These are phyloP conservation scores for Cataglyphis cursor DNA, from an alignment of 2,888 invertebrate genomes.

Conservation along the genomic window DNA sequence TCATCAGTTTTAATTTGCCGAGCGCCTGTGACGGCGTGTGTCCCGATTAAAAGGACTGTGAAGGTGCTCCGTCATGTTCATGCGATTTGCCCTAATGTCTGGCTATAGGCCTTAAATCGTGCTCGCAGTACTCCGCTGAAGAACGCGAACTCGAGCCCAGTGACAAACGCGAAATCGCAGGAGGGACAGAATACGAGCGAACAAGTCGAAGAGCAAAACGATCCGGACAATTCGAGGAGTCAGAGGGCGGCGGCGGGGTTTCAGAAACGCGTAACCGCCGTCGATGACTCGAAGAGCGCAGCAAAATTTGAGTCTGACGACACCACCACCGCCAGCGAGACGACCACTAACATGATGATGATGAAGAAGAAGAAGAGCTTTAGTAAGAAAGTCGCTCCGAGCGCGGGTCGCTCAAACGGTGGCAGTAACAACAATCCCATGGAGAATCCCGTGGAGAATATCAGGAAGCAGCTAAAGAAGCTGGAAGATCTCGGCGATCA, in stretches of 20 bases:
- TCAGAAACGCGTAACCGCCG: conserved; percentile 61
- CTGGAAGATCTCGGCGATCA: conserved; percentile 94
- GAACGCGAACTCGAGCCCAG: conserved; percentile 83
- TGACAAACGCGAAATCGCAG: conserved; percentile 79
- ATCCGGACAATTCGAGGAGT: conserved; percentile 60
- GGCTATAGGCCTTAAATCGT: conserved; percentile 87
- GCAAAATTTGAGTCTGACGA: conserved; percentile 84
- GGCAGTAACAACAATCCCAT: conserved; percentile 80
- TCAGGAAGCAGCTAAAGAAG: conserved; percentile 93
- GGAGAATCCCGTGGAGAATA: conserved; percentile 91
- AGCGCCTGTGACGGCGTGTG: neutral
- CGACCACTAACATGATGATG: conserved; percentile 82
- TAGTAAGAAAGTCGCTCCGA: conserved; percentile 77
- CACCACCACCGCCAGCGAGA: conserved; percentile 85
- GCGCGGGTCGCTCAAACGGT: conserved; percentile 76
- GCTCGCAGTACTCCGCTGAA: conserved; percentile 85
- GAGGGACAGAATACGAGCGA: conserved; percentile 68
- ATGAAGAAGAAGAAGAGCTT: conserved; percentile 78
- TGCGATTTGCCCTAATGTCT: conserved; percentile 86
- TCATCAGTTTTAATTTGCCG: conserved; percentile 37
- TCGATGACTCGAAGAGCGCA: conserved; percentile 69
- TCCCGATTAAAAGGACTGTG: conserved; percentile 80
- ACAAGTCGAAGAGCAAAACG: conserved; percentile 65
- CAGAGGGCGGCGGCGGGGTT: conserved; percentile 70
- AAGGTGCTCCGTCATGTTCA: conserved; percentile 85